These are phyloP conservation scores for Sphaerodactylus townsendi DNA, from an alignment of 2,113 vertebrate species.

Conservation along the genomic window DNA sequence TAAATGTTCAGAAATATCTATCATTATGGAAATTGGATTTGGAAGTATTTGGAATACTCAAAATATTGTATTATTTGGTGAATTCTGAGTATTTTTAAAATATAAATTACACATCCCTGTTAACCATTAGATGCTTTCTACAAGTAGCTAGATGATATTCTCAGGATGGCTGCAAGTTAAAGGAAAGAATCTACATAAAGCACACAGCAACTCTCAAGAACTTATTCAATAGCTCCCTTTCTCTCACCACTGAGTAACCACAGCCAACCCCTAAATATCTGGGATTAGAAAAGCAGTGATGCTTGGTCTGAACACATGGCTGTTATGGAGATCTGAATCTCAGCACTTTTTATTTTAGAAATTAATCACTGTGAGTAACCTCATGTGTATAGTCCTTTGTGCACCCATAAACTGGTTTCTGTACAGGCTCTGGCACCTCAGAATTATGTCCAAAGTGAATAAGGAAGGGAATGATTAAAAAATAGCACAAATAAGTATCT, in stretches of 20 bases:
- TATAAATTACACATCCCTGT: too few relatives aligned
- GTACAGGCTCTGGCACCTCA: not conserved
- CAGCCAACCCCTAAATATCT: not conserved
- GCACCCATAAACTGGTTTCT: not conserved
- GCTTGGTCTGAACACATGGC: not conserved
- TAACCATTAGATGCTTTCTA: not conserved
- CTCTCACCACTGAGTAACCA: not conserved
- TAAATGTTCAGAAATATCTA: too few relatives aligned
- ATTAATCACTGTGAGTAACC: not conserved
- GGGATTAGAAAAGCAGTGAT: not conserved
- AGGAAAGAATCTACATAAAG: not conserved
- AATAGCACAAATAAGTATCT: constrained; percentile 1
- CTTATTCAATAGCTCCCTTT: not conserved
- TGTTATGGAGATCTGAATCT: not conserved
- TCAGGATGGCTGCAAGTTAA: not conserved
- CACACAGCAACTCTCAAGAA: not conserved
- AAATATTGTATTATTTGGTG: too few relatives aligned
- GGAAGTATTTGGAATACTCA: too few relatives aligned
- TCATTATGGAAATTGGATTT: too few relatives aligned
- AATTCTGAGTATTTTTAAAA: too few relatives aligned
- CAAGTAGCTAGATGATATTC: not conserved
- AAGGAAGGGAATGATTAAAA: constrained; percentile 10
- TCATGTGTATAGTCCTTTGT: constrained; percentile 1
- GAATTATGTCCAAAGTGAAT: not conserved
- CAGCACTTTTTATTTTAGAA: not conserved